A percentile compares a stretch with the other conserved stretches of the same genome.
phyloP scores from a whole-genome alignment of 2,888 invertebrate genomes.

The Unio delphinus region DNA sequence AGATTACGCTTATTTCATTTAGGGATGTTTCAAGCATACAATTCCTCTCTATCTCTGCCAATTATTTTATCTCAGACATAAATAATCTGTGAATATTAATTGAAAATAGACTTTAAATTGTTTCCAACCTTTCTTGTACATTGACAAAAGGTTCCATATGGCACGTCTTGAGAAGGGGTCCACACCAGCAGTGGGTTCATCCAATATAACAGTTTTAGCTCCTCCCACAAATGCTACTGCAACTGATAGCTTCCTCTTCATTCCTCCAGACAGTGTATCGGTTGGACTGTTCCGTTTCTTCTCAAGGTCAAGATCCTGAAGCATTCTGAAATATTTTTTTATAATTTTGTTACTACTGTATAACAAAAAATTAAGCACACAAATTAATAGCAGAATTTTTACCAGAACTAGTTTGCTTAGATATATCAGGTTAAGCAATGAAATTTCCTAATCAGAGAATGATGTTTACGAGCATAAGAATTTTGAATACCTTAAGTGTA shows the following conservation, averaged over 20 bases:
- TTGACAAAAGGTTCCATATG: conserved; percentile 85
- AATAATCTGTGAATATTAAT: too few species aligned
- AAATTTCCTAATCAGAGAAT: too few species aligned
- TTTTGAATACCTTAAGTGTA: too few species aligned
- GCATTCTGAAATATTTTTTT: conserved; percentile 67
- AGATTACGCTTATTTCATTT: too few species aligned
- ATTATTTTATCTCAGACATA: too few species aligned
- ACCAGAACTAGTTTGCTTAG: too few species aligned
- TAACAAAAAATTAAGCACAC: too few species aligned
- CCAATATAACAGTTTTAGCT: conserved; percentile 74
- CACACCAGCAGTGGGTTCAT: conserved; percentile 84
- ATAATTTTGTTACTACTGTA: background rate
- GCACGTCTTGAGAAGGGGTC: conserved; percentile 90
- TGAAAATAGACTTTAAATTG: background rate
- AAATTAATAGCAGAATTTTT: too few species aligned
- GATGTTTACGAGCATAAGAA: too few species aligned
- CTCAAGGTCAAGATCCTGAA: conserved; percentile 77
- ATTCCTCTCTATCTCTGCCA: too few species aligned
- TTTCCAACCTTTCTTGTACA: conserved; percentile 73
- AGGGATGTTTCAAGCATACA: too few species aligned
- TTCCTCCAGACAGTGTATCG: conserved; percentile 86
- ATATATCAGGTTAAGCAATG: too few species aligned
- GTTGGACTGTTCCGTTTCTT: conserved; percentile 79
- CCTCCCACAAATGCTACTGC: conserved; percentile 88
- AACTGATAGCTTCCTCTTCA: conserved; percentile 89